Conservation (phyloP, 2,888 invertebrate genomes). For the Therioaphis trifolii region DNA sequence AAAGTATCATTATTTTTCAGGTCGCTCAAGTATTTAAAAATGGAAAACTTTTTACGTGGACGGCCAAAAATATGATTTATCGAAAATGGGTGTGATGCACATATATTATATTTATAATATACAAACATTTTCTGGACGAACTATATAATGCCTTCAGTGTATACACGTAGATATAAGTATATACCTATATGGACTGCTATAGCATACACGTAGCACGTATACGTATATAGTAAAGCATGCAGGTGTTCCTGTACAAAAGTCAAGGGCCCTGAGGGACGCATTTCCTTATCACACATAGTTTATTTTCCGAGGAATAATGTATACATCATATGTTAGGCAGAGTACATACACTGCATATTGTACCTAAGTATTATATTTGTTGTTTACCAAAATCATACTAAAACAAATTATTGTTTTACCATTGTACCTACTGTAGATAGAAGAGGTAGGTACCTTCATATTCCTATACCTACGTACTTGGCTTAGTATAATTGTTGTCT, state of each 20-base stretch:
- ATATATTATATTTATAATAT: background rate
- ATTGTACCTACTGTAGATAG: background rate
- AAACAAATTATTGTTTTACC: background rate
- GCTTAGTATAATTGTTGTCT: background rate
- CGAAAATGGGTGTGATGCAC: constrained; percentile 14
- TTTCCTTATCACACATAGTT: constrained; percentile 8
- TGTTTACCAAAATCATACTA: background rate
- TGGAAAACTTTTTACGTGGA: constrained; percentile 28
- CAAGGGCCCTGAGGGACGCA: background rate
- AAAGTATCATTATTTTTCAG: constrained; percentile 42
- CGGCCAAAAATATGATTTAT: constrained; percentile 45
- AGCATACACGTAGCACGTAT: too few relatives aligned
- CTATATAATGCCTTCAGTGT: background rate
- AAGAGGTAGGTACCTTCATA: too few relatives aligned
- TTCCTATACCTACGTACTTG: background rate
- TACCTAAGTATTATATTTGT: background rate
- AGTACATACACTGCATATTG: background rate
- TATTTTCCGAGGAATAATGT: background rate
- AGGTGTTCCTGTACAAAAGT: too few relatives aligned
- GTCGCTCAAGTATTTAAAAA: constrained; percentile 54
- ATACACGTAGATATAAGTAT: background rate
- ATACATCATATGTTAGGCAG: background rate
- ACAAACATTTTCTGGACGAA: background rate
- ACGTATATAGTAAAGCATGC: background rate
- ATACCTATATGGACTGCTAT: too few relatives aligned